These are phyloP conservation scores for Cephonodes hylas DNA, from an alignment of 2,888 invertebrate genomes.

Conservation along the genomic window DNA sequence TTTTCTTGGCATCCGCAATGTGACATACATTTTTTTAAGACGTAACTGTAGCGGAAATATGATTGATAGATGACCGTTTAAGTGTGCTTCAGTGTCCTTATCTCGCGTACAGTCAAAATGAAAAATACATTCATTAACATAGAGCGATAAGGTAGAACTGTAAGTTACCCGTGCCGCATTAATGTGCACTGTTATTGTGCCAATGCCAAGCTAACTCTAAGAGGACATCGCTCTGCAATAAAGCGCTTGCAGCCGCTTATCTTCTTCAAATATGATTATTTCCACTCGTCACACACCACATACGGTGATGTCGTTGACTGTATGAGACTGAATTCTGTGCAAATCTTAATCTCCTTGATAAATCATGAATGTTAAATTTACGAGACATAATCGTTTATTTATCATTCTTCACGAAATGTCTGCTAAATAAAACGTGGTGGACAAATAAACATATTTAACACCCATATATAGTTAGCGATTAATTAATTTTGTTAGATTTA, in stretches of 20 bases:
- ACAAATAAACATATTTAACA: not conserved
- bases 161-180: too few species aligned
- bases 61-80: conserved; percentile 76
- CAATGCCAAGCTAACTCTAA: not conserved
- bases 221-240: not conserved
- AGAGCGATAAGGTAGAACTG: not conserved
- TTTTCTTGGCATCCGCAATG: conserved; percentile 76
- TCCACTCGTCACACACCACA: not conserved
- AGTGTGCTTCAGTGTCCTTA: conserved; percentile 55
- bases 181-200: not conserved
- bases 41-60: conserved; percentile 78
- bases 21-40: conserved; percentile 76
- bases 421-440: conserved; percentile 16
- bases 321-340: conserved; percentile 29
- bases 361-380: conserved; percentile 42
- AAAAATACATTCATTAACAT: not conserved
- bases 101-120: conserved; percentile 25
- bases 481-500: not conserved
- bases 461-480: not conserved
- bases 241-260: not conserved
- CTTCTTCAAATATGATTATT: not conserved
- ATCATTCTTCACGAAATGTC: conserved; percentile 20
- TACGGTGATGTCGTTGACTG: conserved; percentile 2
- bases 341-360: conserved; percentile 47
- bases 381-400: conserved; percentile 32